phyloP scores from a whole-genome alignment of 2,797 vertebrate species.

The Macroramphosus scolopax region DNA sequence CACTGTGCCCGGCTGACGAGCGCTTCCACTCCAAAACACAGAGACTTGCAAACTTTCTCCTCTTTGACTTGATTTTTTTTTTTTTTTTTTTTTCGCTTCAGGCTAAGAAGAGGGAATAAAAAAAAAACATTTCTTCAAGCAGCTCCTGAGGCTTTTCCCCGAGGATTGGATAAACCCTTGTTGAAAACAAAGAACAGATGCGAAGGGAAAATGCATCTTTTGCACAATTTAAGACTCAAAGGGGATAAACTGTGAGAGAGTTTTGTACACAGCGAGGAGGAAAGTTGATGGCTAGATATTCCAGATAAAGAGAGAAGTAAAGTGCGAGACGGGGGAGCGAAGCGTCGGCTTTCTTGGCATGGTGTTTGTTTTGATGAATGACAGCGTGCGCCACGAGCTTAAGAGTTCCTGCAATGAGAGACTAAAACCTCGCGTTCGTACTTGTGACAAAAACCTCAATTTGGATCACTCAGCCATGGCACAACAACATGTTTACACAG shows the following conservation, averaged over 20 bases:
- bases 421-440: too few species aligned
- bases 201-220: constrained; percentile 47
- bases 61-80: constrained; percentile 47
- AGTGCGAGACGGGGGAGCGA: constrained; percentile 30
- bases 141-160: constrained; percentile 50
- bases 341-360: constrained; percentile 40
- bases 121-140: constrained; percentile 56
- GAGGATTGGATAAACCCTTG: constrained; percentile 57
- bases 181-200: constrained; percentile 56
- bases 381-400: too few species aligned
- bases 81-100: constrained; percentile 30
- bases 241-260: constrained; percentile 60
- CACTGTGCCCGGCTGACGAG: constrained; percentile 40
- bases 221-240: constrained; percentile 67
- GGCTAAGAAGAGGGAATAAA: constrained; percentile 15
- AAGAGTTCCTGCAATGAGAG: too few species aligned
- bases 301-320: constrained; percentile 48
- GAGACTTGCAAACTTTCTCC: constrained; percentile 50
- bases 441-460: too few species aligned
- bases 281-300: constrained; percentile 67
- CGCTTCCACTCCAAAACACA: constrained; percentile 48
- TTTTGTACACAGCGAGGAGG: constrained; percentile 66
- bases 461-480: too few species aligned
- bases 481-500: too few species aligned
- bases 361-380: too few species aligned